These are phyloP conservation scores for Pangasianodon hypophthalmus DNA, from an alignment of 2,113 vertebrate genomes.

Conservation along the genomic window DNA sequence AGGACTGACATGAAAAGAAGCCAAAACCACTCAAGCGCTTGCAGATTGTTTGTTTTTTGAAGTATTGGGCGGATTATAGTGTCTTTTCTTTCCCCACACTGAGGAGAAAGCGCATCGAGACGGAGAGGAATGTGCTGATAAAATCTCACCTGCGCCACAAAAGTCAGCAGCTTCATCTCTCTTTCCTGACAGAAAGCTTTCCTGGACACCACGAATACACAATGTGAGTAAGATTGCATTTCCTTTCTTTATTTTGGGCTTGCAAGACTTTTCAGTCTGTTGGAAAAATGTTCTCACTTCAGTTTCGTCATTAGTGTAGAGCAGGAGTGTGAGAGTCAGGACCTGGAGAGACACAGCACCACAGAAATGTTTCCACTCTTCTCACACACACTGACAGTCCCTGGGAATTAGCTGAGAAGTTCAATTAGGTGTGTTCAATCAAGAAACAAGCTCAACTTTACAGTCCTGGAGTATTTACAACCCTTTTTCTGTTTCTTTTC, in stretches of 20 bases:
- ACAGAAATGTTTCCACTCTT: background rate
- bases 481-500: background rate
- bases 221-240: conserved; percentile 54
- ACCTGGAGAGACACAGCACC: background rate
- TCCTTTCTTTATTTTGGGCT: conserved; percentile 5
- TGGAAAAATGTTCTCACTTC: background rate
- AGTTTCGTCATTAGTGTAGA: background rate
- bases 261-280: conserved; percentile 48
- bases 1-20: conserved; percentile 40
- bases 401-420: background rate
- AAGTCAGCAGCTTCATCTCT: conserved; percentile 61
- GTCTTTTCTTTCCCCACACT: background rate
- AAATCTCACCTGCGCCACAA: conserved; percentile 58
- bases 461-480: background rate
- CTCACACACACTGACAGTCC: background rate
- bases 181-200: background rate
- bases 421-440: background rate
- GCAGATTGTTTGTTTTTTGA: background rate
- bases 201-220: conserved; percentile 51
- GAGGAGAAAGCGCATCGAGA: conserved; percentile 47
- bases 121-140: conserved; percentile 66
- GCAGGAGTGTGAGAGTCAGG: background rate
- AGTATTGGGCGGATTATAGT: conserved; percentile 45
- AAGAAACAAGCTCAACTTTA: background rate
- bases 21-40: conserved; percentile 20